Evolutionary conservation across 2,888 invertebrate genomes (phyloP), one percentile per base, ranked within the genome.

Genomic region (Allygus modestus): DNA sequence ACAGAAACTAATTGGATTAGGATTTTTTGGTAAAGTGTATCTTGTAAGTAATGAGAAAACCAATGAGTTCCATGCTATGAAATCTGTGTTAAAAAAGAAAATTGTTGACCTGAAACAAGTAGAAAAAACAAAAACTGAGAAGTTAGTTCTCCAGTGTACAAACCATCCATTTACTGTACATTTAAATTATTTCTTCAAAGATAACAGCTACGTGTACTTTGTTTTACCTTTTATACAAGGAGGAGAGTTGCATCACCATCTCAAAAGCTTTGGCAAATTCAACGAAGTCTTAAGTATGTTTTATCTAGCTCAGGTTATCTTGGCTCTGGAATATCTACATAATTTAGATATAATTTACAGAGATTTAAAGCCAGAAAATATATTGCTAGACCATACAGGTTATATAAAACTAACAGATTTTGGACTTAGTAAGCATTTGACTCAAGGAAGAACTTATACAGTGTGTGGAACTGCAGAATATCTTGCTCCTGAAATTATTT

Each of bases 341-440:
- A 94, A 93, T 89, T 94, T 97, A 89, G 95, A 96, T 89, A 91
- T 98, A 87, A 93, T 98, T 81, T 98, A 98, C 90, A 93, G 98
- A n/a, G 98, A 98, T 90, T 91, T 98, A 85, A 98, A 98, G 89
- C 98, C 98, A 0, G 98, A 98, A 91, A 98, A 98, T 90, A 94
- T 98, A 86, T 91, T 98, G 87, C 93, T 98, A 46, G 96, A 97
- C 89, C 91, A 90, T 84, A 92, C 91, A 77, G 97, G 97, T 0
- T 97, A 97, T 89, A 90, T 96, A n/a, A 94, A 97, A 92, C 93
- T 98, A 81, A 97, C 97, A 0, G 99, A 99, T 91, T 97, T 98
- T 89, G 99, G 99, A 31, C 99, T 99, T 91, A 96, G 97, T 88
- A 99, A 99, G 91, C 91, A 85, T 11, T 81, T 86, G n/a, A 84